Evolutionary conservation across 2,888 invertebrate species (phyloP).

Genomic region (Ophioninae sp.): DNA sequence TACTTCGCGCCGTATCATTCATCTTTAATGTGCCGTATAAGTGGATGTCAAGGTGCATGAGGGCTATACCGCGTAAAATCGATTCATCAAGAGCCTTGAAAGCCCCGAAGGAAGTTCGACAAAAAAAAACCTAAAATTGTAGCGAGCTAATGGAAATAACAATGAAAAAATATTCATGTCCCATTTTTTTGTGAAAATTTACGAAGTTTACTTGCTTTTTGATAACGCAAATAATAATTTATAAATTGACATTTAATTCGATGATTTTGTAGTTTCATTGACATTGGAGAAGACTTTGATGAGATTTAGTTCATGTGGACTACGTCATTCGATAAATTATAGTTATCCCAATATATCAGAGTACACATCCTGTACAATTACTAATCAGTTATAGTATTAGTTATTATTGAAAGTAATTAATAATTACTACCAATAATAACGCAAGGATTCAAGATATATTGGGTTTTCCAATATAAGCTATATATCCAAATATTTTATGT

Average conservation of each 20-base stretch:
- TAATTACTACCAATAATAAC: too few species aligned
- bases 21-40: slow-evolving; percentile 10
- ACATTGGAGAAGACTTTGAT: not conserved
- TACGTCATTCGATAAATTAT: not conserved
- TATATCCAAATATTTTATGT: too few species aligned
- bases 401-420: too few species aligned
- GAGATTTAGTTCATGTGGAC: not conserved
- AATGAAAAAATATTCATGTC: slow-evolving; percentile 1
- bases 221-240: not conserved
- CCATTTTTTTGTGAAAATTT: not conserved
- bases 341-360: not conserved
- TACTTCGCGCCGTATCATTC: not conserved
- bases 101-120: not conserved
- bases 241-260: not conserved
- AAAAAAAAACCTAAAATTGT: not conserved
- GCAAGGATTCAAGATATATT: too few species aligned
- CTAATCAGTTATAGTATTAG: too few species aligned
- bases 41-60: slow-evolving; percentile 8
- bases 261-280: not conserved
- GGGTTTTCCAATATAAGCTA: too few species aligned
- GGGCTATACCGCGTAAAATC: slow-evolving; percentile 10
- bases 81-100: slow-evolving; percentile 22
- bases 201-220: not conserved
- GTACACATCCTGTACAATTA: not conserved
- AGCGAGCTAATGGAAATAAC: too few species aligned